phyloP scores from a whole-genome alignment of 2,888 invertebrate genomes.

The Epistrophe grossulariae region DNA sequence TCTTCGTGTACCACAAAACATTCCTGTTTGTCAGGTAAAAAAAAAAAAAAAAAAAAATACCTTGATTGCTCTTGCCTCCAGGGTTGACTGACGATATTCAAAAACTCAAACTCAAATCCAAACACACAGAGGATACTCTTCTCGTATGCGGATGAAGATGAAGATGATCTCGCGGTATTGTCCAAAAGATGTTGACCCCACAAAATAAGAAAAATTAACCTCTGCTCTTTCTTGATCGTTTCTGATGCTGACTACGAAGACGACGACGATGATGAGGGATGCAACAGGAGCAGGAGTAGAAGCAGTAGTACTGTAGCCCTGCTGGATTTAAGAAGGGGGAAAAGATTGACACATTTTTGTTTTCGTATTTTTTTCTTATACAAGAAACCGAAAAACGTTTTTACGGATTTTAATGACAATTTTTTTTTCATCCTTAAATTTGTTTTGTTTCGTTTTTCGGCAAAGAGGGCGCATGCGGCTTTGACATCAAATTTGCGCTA shows the following conservation, averaged over 20 bases:
- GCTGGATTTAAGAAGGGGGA: slow-evolving; percentile 12
- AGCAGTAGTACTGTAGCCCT: not conserved
- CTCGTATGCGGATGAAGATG: not conserved
- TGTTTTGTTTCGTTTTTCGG: slow-evolving; percentile 20
- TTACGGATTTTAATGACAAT: slow-evolving; percentile 72
- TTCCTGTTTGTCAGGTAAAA: slow-evolving; percentile 67
- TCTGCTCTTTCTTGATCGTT: slow-evolving; percentile 63
- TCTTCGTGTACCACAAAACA: slow-evolving; percentile 43
- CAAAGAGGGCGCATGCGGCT: slow-evolving; percentile 41
- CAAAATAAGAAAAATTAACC: slow-evolving; percentile 75
- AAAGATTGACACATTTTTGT: slow-evolving; percentile 65
- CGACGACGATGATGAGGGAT: not conserved
- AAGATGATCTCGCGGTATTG: slow-evolving; percentile 51
- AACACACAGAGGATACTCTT: not conserved
- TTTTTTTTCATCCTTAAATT: slow-evolving; percentile 57
- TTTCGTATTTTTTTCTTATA: slow-evolving; percentile 13
- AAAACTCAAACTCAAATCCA: slow-evolving; percentile 16
- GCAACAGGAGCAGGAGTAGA: slow-evolving; percentile 28
- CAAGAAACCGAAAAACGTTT: slow-evolving; percentile 64
- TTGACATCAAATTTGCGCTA: slow-evolving; percentile 52
- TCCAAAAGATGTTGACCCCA: slow-evolving; percentile 73
- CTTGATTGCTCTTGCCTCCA: slow-evolving; percentile 65
- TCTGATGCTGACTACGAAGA: slow-evolving; percentile 12
- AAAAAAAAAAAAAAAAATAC: too few species aligned
- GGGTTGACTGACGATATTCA: slow-evolving; percentile 39